Evolutionary conservation across 2,113 vertebrate genomes (phyloP).

Genomic region (Pao palembangensis): DNA sequence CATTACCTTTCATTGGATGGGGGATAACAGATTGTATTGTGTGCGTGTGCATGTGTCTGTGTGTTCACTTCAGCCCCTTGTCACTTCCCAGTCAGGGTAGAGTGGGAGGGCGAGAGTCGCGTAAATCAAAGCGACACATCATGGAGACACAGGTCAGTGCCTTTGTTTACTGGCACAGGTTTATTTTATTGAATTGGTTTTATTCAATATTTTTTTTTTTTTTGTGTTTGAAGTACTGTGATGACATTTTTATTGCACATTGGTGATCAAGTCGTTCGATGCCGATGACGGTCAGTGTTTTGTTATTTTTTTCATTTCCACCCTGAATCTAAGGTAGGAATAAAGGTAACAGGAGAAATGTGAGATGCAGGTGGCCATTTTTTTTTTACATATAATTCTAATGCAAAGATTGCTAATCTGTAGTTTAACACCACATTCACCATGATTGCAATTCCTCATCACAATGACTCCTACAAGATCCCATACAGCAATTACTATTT

Average conservation of each 20-base stretch:
- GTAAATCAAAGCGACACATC: slow-evolving; percentile 78
- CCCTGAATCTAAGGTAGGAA: background rate
- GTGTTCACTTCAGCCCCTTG: slow-evolving; percentile 64
- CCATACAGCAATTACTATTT: slow-evolving; percentile 52
- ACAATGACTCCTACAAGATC: slow-evolving; percentile 26
- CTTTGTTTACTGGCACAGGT: slow-evolving; percentile 29
- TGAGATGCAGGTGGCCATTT: slow-evolving; percentile 9
- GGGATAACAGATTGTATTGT: background rate
- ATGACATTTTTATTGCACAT: too few species aligned
- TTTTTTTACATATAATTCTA: slow-evolving; percentile 48
- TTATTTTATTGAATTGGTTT: too few species aligned
- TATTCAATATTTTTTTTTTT: too few species aligned
- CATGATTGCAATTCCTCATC: slow-evolving; percentile 44
- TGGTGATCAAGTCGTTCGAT: too few species aligned
- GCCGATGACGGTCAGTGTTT: too few species aligned
- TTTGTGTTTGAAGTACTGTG: too few species aligned
- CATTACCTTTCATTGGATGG: too few species aligned
- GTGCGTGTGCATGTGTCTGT: slow-evolving; percentile 1
- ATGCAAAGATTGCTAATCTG: slow-evolving; percentile 37
- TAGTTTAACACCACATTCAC: slow-evolving; percentile 45
- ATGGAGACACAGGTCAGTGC: slow-evolving; percentile 79
- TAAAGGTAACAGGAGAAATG: slow-evolving; percentile 13
- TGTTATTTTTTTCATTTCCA: too few species aligned
- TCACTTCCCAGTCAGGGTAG: slow-evolving; percentile 76
- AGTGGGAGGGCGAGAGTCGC: slow-evolving; percentile 64